phyloP scores from a whole-genome alignment of 2,797 vertebrate species.

The Arctocebus calabarensis region DNA sequence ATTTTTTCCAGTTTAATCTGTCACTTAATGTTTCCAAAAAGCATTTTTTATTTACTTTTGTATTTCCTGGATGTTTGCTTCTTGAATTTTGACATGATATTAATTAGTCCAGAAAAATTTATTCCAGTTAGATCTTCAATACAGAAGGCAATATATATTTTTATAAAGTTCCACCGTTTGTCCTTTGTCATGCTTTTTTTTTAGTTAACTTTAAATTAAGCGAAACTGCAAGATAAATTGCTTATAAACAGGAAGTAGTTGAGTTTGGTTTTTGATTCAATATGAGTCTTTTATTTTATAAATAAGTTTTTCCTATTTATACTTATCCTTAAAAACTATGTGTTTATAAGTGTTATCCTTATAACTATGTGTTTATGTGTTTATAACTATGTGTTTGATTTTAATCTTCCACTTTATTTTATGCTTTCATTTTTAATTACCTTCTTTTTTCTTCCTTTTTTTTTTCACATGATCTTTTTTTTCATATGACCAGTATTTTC shows the following conservation, averaged over 20 bases:
- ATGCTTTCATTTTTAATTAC: not conserved
- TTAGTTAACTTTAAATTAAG: not conserved
- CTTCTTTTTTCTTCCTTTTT: not conserved
- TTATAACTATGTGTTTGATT: not conserved
- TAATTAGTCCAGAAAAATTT: slow-evolving; percentile 5
- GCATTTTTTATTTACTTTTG: not conserved
- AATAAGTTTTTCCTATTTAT: not conserved
- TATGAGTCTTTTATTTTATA: not conserved
- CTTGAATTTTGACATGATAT: slow-evolving; percentile 18
- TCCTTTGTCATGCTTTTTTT: not conserved
- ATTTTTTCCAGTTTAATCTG: not conserved
- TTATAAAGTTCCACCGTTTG: not conserved
- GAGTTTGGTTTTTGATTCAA: not conserved
- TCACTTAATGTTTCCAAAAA: not conserved
- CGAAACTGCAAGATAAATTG: not conserved
- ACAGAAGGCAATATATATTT: slow-evolving; percentile 17
- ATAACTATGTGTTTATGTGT: too few species aligned
- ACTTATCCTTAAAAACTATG: not conserved
- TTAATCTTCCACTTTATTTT: not conserved
- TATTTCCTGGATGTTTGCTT: not conserved
- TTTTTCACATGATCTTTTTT: too few species aligned
- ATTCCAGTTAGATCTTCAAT: not conserved
- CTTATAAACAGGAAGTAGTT: not conserved
- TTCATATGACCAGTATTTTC: not conserved
- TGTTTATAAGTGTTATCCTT: too few species aligned